Conservation (phyloP, 2,113 vertebrate species). For the Fukomys damarensis region DNA sequence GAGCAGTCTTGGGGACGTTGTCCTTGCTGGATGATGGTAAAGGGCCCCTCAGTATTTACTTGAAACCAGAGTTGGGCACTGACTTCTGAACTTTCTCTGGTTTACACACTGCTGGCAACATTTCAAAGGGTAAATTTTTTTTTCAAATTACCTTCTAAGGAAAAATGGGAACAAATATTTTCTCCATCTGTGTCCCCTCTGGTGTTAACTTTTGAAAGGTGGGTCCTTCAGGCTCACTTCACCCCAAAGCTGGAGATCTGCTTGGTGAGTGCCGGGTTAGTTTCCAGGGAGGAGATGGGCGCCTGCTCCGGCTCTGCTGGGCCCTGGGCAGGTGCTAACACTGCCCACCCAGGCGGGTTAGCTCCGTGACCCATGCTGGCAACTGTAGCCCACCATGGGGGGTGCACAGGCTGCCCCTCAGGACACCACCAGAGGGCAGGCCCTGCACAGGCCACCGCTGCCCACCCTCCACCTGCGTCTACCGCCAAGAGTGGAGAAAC, state of each 20-base stretch:
- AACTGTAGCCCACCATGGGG: not conserved
- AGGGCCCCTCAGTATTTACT: not conserved
- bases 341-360: not conserved
- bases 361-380: not conserved
- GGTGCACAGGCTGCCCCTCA: not conserved
- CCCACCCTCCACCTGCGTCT: too few relatives aligned
- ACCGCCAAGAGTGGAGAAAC: not conserved
- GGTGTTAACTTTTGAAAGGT: not conserved
- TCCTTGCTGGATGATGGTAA: conserved; percentile 11
- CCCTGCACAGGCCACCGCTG: not conserved
- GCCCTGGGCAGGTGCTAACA: not conserved
- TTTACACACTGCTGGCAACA: conserved; percentile 52
- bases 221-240: not conserved
- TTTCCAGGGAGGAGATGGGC: rapidly evolving
- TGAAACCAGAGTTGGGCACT: conserved; percentile 61
- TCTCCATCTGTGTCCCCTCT: conserved; percentile 40
- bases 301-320: not conserved
- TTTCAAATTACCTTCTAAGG: conserved; percentile 7
- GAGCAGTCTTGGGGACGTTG: not conserved
- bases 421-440: not conserved
- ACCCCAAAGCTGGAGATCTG: too few relatives aligned
- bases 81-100: not conserved
- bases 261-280: too few relatives aligned
- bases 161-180: conserved; percentile 14
- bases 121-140: conserved; percentile 9